phyloP scores from a whole-genome alignment of 2,888 invertebrate species.

The Heliconius ethilla region DNA sequence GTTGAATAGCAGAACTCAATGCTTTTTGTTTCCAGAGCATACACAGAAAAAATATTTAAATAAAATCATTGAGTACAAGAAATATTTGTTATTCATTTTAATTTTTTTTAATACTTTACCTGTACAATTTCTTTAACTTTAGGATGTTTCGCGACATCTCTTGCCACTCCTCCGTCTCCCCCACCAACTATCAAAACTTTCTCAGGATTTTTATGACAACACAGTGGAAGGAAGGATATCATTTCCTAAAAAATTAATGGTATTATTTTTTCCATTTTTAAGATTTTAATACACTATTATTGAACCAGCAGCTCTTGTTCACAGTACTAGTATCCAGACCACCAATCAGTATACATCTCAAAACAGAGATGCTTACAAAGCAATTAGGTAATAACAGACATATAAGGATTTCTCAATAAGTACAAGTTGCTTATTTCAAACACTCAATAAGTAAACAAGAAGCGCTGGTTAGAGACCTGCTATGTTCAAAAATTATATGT shows the following conservation, averaged over 20 bases:
- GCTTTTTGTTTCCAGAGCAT: too few species aligned
- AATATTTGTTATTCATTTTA: not conserved
- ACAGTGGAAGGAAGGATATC: constrained; percentile 96
- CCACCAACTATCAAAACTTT: constrained; percentile 98
- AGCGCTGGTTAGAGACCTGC: too few species aligned
- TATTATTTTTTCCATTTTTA: too few species aligned
- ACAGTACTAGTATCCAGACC: not conserved
- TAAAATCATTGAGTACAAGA: too few species aligned
- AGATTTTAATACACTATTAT: too few species aligned
- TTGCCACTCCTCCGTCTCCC: constrained; percentile 98
- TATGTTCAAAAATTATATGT: too few species aligned
- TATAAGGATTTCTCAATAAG: not conserved
- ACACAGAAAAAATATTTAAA: too few species aligned
- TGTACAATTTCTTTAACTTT: constrained; percentile 90
- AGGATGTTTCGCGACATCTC: constrained; percentile 97
- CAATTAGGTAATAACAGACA: not conserved
- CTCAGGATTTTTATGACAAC: constrained; percentile 94
- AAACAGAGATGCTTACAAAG: not conserved
- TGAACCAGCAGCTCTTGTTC: not conserved
- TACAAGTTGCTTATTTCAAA: too few species aligned
- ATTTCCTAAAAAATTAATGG: constrained; percentile 85
- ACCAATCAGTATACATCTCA: not conserved
- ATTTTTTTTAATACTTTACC: constrained; percentile 53
- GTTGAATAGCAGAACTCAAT: too few species aligned
- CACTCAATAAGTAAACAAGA: too few species aligned